Base-by-base conservation (phyloP, 2,797 vertebrate genomes). In the Discoglossus pictus region DNA sequence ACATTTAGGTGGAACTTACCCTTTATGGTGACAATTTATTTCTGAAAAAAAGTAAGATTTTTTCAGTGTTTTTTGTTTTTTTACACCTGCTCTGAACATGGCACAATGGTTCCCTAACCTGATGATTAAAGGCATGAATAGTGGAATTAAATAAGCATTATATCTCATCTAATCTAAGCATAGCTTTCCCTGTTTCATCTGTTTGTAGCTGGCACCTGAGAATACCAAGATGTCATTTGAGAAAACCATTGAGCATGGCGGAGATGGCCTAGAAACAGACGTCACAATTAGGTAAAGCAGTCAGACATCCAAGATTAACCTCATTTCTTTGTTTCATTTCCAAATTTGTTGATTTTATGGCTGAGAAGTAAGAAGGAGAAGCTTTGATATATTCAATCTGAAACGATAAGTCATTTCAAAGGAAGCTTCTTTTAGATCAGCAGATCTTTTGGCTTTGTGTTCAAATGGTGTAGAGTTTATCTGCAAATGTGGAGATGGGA, bases 211-310 rank as follows among this genome's bases (percentile, higher is more conserved):
- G 7, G 94, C 90, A 0, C 94, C 95, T 65, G 95, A 97, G 70
- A 97, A 98, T 55, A 97, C 95, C 0, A 76, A 89, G 72, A 92
- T 98, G 92, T 88, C 96, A 0, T 97, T 97, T 86, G 87, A 91
- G 83, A 97, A 92, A 77, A 91, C 93, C 0, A 81, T 95, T 72
- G 92, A 95, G 56, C 73, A 85, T 0, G 88, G 86, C 50, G 93
- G 84, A 24, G 78, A 75, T 38, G 95, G 93, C 5, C 82, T 97
- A 51, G 93, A 97, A 84, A 92, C 92, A 0, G 94, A 98, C 1
- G 78, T 97, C 44, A 76, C 86, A 4, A 83, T 98, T 74, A 98
- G 96, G 96, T 97, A 82, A 77, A 78, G 23, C 38, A 34, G 1
- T 11, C 56, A 58, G 11, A 8, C 15, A 15, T 17, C 20, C 21